Percentiles rank a stretch among this genome's conserved stretches.
Evolutionary conservation across 2,113 vertebrate species (phyloP).

Genomic region (Psammodynastes pulverulentus): DNA sequence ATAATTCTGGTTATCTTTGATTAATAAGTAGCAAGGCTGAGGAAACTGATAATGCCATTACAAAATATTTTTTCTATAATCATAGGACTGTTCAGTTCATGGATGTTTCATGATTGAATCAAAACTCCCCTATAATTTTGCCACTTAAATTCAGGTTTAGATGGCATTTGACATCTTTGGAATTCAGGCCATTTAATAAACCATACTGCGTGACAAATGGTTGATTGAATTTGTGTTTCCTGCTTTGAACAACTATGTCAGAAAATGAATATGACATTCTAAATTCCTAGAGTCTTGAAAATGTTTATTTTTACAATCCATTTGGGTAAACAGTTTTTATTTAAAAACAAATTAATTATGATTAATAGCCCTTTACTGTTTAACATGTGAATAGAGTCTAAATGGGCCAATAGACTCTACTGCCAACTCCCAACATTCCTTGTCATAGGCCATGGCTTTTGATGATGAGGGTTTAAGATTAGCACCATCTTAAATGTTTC

Average conservation of each 20-base stretch:
- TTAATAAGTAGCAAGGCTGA: not conserved
- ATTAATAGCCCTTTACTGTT: not conserved
- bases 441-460: not conserved
- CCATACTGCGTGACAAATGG: not conserved
- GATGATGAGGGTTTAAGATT: not conserved
- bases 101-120: not conserved
- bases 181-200: not conserved
- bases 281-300: not conserved
- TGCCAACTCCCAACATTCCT: not conserved
- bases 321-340: not conserved
- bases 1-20: not conserved
- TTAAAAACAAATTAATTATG: not conserved
- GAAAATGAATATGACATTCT: not conserved
- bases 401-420: not conserved
- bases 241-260: not conserved
- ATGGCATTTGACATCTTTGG: not conserved
- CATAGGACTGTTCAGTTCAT: not conserved
- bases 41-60: not conserved
- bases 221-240: not conserved
- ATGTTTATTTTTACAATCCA: not conserved
- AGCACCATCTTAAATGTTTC: not conserved
- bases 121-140: not conserved
- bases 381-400: not conserved
- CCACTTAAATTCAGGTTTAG: not conserved
- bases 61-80: not conserved